Conservation (phyloP, 2,888 invertebrate genomes). For the Agonopterix alstromeriana region DNA sequence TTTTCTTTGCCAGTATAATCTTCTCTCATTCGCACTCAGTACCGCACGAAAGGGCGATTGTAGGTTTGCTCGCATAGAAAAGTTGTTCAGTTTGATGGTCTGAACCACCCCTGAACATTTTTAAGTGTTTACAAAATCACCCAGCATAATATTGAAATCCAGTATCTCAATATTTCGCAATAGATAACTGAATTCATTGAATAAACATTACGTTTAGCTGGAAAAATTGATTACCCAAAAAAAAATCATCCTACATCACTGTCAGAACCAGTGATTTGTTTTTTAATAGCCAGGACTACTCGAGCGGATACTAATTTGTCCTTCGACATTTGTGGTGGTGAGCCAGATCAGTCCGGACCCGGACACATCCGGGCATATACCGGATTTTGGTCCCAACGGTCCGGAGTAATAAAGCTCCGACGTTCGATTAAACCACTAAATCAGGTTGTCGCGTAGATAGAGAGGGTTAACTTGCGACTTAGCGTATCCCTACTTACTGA, state of each 20-base stretch:
- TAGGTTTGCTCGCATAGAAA: too few relatives aligned
- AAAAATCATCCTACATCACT: not conserved
- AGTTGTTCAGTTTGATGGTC: too few relatives aligned
- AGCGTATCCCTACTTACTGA: slow-evolving; percentile 41
- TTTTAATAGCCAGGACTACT: slow-evolving; percentile 18
- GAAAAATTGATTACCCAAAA: too few relatives aligned
- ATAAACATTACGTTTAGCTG: too few relatives aligned
- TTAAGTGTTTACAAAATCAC: too few relatives aligned
- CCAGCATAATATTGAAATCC: too few relatives aligned
- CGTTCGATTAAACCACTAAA: slow-evolving; percentile 61
- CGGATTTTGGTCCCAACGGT: slow-evolving; percentile 33
- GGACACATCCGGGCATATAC: slow-evolving; percentile 3
- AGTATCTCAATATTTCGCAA: too few relatives aligned
- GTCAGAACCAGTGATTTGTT: slow-evolving; percentile 1
- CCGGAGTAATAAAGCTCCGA: slow-evolving; percentile 44
- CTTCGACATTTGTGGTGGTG: slow-evolving; percentile 28
- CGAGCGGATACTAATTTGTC: slow-evolving; percentile 29
- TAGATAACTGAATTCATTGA: too few relatives aligned
- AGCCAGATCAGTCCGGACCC: slow-evolving; percentile 19
- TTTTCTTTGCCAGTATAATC: too few relatives aligned
- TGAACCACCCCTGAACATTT: too few relatives aligned
- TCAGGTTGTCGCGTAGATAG: slow-evolving; percentile 60
- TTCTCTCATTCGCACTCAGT: too few relatives aligned
- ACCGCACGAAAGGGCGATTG: too few relatives aligned
- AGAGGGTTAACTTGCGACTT: slow-evolving; percentile 63